Base-by-base conservation (phyloP, 2,888 invertebrate species). In the Amaurobius ferox region DNA sequence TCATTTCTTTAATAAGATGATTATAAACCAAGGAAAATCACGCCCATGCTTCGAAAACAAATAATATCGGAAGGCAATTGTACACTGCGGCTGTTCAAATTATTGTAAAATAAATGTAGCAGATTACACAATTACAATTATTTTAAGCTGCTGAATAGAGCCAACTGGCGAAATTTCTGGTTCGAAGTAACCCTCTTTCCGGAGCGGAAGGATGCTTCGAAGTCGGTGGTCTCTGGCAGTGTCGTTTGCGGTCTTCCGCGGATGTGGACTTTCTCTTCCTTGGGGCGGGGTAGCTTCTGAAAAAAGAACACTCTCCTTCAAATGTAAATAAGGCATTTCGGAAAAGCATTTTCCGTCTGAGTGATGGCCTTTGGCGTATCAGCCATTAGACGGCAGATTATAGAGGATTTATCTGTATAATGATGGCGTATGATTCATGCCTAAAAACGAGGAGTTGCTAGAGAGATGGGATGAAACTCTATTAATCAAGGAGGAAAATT, bases 271-370 rank as follows among this genome's bases (percentile, higher is more conserved):
- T 16, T 1, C 55, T n/a, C 23, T 55, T 55, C 55, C 55, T 55
- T 55, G 44, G 55, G 23, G 55, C 19, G 19, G 55, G 6, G 19
- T 16, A 1, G 3, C 16, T 2, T 3, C 23, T 6, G 3, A 23
- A 55, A 23, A 55, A 23, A 55, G 5, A 48, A n/a, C 16, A 28
- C 3, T 40, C 48, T 40, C 32, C 66, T 76, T 76, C 76, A 44
- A 66, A 76, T 76, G 76, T 64, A 66, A 76, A 76, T 76, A 29
- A 29, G 64, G 29, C 28, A 29, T 44, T 26, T 40, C n/a, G 40
- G 23, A 55, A 64, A 44, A 16, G 64, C 64, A 30, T 77, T 77
- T 77, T 77, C 67, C 67, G 44, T 55, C 28, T 55, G 68, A 77
- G 48, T 77, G 67, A 68, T 55, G 28, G 55, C 68, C 32, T n/a